Base-by-base conservation (phyloP, 2,797 vertebrate genomes). In the Gallinago nigripennis region DNA sequence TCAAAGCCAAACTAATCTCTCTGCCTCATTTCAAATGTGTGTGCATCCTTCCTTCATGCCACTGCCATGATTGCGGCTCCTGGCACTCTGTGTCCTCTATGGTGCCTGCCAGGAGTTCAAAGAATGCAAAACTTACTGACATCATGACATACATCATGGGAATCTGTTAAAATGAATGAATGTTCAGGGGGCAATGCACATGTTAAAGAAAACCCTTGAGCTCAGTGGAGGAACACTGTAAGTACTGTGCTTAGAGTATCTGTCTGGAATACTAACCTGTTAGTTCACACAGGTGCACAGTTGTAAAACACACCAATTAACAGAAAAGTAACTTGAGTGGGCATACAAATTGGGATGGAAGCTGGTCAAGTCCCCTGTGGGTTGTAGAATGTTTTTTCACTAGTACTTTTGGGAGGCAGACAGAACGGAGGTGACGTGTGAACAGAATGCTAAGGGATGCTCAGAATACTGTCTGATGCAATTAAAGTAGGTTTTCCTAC, bases 341-440 rank as follows among this genome's bases (percentile, higher is more conserved):
- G 37, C 33, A 4, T 39, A 18, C 6, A 11, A 12, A 53, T 11
- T 8, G 31, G 7, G 27, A 4, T 9, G 21, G 80, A 23, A 78
- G 71, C 65, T 48, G 46, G 46, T 78, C 33, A 30, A 13, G 31
- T 78, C 61, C 70, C 16, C 37, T 27, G 60, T 14, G 11, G 60
- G 15, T 35, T 76, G 48, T 35, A 33, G 1, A 12, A 5, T 11
- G 19, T n/a, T 45, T 3, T 37, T 70, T 61, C n/a, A 6, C 6
- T 8, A 16, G 68, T 6, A 2, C 56, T 46, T 18, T 51, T 31
- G 73, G 19, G 69, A 80, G 39, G 56, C 50, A 76, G 61, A n/a
- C 64, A 37, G 28, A 17, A 25, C 0, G 11, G 73, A 53, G 53
- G n/a, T 35, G 46, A 12, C 0, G 2, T 50, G 70, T 5, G 1